Conservation (phyloP, 2,113 vertebrate genomes). For the Oreocharis arfaki region DNA sequence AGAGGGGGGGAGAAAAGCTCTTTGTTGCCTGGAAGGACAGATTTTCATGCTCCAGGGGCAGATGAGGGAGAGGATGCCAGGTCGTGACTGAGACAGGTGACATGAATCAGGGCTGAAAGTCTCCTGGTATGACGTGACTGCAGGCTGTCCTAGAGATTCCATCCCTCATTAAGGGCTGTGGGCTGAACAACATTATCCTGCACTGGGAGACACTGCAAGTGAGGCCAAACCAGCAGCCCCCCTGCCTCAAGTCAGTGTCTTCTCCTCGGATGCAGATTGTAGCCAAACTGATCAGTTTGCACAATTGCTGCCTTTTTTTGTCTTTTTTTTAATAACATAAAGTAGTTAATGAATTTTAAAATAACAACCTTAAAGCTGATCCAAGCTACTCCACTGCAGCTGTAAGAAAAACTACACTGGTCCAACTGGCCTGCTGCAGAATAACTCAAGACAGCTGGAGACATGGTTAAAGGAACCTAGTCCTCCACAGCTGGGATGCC, state of each 20-base stretch:
- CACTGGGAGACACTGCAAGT: not conserved
- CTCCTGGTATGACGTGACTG: not conserved
- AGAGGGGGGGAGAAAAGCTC: not conserved
- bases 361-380: not conserved
- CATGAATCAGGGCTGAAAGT: not conserved
- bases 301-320: not conserved
- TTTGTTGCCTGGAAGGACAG: not conserved
- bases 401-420: not conserved
- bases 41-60: not conserved
- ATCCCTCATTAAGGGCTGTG: not conserved
- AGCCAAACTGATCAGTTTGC: not conserved
- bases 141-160: not conserved
- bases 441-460: constrained; percentile 38
- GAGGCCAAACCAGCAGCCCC: not conserved
- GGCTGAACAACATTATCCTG: not conserved
- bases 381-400: not conserved
- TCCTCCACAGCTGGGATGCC: not conserved
- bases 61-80: not conserved
- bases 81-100: not conserved
- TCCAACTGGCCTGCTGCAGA: constrained; percentile 9
- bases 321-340: not conserved
- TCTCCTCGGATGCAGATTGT: not conserved
- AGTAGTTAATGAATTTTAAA: not conserved
- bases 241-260: not conserved
- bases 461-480: not conserved